A percentile compares a stretch with the other conserved stretches of the same genome.
Conservation (phyloP, 2,113 vertebrate genomes). For the Symphodus melops region DNA sequence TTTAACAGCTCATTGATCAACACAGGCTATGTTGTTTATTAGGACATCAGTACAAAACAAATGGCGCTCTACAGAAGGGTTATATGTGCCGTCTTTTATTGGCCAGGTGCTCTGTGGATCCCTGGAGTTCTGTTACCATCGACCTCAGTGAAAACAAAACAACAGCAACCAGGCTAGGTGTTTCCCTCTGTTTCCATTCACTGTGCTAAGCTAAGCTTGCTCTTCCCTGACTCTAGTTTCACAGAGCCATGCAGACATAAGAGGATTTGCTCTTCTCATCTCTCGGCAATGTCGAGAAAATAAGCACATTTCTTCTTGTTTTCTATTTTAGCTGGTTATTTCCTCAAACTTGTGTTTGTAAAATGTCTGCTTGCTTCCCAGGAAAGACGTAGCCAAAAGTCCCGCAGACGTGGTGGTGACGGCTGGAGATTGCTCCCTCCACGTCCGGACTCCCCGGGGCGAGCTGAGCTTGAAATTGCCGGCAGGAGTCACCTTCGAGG, state of each 20-base stretch:
- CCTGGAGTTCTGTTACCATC: neutral
- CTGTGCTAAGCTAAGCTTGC: neutral
- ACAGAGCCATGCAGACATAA: neutral
- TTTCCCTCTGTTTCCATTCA: neutral
- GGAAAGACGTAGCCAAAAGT: constrained; percentile 74
- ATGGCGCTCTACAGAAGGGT: no score
- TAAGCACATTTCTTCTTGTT: neutral
- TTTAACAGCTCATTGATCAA: no score
- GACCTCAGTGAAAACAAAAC: neutral
- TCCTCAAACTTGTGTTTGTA: neutral
- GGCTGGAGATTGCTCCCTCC: constrained; percentile 74
- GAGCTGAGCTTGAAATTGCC: constrained; percentile 79
- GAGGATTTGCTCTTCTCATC: neutral
- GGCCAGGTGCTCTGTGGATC: neutral
- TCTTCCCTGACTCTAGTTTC: neutral
- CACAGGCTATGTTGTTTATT: no score
- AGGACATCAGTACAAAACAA: no score
- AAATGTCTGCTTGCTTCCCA: constrained; percentile 21
- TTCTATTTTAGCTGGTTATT: neutral
- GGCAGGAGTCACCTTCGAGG: constrained; percentile 84
- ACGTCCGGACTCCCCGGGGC: constrained; percentile 65
- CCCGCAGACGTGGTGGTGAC: constrained; percentile 78
- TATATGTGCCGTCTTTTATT: no score
- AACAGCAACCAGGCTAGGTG: neutral
- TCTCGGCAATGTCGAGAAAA: neutral